These are phyloP conservation scores for Gymnobelideus leadbeateri DNA, from an alignment of 2,113 vertebrate species.

Conservation along the genomic window DNA sequence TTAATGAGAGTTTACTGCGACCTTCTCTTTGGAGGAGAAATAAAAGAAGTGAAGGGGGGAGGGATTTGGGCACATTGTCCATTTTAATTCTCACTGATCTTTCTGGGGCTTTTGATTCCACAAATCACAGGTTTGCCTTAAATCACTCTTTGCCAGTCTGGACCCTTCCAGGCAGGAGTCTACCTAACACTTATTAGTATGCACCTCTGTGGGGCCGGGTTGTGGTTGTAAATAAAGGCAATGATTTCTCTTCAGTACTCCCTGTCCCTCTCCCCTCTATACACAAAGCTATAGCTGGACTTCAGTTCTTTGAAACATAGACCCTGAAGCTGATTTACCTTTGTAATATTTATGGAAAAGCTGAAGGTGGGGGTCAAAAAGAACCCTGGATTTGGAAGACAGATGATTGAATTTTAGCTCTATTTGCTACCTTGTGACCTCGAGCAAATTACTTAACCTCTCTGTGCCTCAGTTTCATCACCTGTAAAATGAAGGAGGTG, in stretches of 20 bases:
- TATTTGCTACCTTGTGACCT: background rate
- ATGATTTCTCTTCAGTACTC: constrained; percentile 70
- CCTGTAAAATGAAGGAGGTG: too few relatives aligned
- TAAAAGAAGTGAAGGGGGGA: constrained; percentile 39
- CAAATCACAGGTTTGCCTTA: constrained; percentile 81
- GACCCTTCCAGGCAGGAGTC: constrained; percentile 68
- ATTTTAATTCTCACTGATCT: constrained; percentile 85
- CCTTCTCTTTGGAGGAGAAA: constrained; percentile 82
- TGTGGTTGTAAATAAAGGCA: constrained; percentile 77
- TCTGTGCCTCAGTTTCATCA: background rate
- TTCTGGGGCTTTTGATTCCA: constrained; percentile 81
- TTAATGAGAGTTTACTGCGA: constrained; percentile 86
- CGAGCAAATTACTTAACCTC: background rate
- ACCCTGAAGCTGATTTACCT: background rate
- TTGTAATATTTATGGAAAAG: background rate
- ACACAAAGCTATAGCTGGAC: background rate
- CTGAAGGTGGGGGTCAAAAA: background rate
- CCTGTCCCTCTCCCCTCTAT: background rate
- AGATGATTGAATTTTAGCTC: background rate
- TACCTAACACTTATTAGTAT: constrained; percentile 79
- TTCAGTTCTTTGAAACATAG: background rate
- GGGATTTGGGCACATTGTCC: constrained; percentile 81
- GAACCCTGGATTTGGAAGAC: background rate
- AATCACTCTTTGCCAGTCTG: constrained; percentile 75
- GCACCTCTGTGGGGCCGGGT: constrained; percentile 76